phyloP scores from a whole-genome alignment of 2,888 invertebrate species.

The Eupeodes latifasciatus region DNA sequence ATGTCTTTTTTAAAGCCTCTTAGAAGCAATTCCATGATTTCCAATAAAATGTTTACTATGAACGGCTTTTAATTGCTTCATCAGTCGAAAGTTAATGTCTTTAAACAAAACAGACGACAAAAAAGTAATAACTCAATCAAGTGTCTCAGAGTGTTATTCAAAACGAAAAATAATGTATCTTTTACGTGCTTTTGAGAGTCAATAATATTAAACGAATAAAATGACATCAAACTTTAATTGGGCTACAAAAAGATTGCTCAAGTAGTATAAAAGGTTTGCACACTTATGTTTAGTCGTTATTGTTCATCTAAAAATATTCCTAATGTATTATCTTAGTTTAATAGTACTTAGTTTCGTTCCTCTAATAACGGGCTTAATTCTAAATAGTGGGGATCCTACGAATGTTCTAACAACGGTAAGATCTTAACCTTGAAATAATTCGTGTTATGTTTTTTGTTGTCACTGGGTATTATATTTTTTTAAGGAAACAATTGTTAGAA shows the following conservation, averaged over 20 bases:
- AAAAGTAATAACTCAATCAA: too few species aligned
- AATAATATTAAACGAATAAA: too few species aligned
- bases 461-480: background rate
- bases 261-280: background rate
- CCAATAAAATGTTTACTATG: too few species aligned
- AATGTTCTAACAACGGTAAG: conserved; percentile 73
- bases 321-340: background rate
- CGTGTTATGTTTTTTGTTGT: background rate
- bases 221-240: too few species aligned
- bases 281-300: background rate
- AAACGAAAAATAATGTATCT: background rate
- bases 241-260: too few species aligned
- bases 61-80: too few species aligned
- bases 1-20: too few species aligned
- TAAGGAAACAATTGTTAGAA: conserved; percentile 53
- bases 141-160: too few species aligned
- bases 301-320: background rate
- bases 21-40: too few species aligned
- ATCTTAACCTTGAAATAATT: background rate
- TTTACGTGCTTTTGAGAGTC: too few species aligned
- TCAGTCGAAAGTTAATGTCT: too few species aligned
- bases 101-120: too few species aligned
- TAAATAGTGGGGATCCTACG: background rate
- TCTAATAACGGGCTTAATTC: background rate
- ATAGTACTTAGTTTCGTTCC: background rate